Evolutionary conservation across 2,888 invertebrate genomes (phyloP), one percentile per base, ranked within the genome.

Genomic region (Drosophila aldrichi): DNA sequence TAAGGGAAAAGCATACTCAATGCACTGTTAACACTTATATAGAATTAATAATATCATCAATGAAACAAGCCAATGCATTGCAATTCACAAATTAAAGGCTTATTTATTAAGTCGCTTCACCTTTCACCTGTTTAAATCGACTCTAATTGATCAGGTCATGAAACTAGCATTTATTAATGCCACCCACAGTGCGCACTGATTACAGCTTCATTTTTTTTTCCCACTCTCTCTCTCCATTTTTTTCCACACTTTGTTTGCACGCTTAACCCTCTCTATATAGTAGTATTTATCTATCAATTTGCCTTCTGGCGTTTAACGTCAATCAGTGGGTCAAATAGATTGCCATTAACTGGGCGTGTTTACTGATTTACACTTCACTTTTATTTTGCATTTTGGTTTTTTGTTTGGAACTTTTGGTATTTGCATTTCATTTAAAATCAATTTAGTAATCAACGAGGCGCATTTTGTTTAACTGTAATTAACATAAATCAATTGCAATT

Each of bases 381-480:
- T 29, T 57, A 40, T 59, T 40, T 40, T 36, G 5, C 22, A 8
- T 29, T 25, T 32, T 1, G 8, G 1, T 54, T 44, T 36, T 32
- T 54, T 57, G 12, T 22, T n/a, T 7, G 16, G 44, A 38, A 48
- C 49, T 70, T 71, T 74, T 77, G 46, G 41, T 74, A 70, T 86
- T 83, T 83, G 75, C 77, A 73, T 82, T 79, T 82, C 77, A 82
- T 79, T 82, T 77, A 74, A 85, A 85, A 80, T 86, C 85, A 88
- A 88, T 86, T 86, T 78, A 74, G 83, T 74, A 74, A 77, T 83
- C 88, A 80, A 66, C 72, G 78, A 70, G 55, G 70, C 72, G 72
- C 74, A 74, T 78, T 88, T 83, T 79, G 81, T 77, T 86, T 54
- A 82, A 80, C 82, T 82, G 86, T 88, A 88, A 86, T 88, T 86